Percentiles rank a stretch among this genome's conserved stretches.
These are phyloP conservation scores for Erebia epiphron DNA, from an alignment of 2,888 invertebrate genomes.

Conservation along the genomic window DNA sequence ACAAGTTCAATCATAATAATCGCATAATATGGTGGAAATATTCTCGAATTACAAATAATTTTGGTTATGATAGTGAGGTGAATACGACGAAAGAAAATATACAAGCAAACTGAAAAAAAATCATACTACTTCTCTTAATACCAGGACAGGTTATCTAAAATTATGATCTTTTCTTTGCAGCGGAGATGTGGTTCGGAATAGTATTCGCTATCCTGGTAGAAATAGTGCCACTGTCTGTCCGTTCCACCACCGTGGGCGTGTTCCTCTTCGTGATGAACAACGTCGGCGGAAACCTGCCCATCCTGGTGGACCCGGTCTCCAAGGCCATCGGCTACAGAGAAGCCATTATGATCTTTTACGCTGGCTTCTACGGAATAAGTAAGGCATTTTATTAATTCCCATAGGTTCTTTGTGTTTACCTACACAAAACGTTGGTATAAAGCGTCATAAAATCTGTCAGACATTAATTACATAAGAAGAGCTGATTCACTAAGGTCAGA, in stretches of 20 bases:
- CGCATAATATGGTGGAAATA: no score
- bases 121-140: no score
- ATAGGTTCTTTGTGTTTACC: not conserved
- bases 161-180: constrained; percentile 67
- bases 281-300: constrained; percentile 94
- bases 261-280: constrained; percentile 97
- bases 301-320: constrained; percentile 92
- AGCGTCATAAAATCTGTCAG: no score
- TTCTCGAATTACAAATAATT: no score
- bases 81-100: no score
- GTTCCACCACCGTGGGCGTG: constrained; percentile 93
- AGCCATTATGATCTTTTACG: constrained; percentile 93
- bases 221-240: constrained; percentile 90
- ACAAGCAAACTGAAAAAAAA: no score
- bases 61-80: no score
- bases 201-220: constrained; percentile 95
- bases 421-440: no score
- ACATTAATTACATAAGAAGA: no score
- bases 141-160: no score
- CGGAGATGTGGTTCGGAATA: constrained; percentile 98
- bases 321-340: constrained; percentile 92
- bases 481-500: no score
- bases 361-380: constrained; percentile 94
- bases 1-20: no score
- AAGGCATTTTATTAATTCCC: constrained; percentile 56